Evolutionary conservation across 2,113 vertebrate genomes (phyloP).

Genomic region (Riparia riparia): DNA sequence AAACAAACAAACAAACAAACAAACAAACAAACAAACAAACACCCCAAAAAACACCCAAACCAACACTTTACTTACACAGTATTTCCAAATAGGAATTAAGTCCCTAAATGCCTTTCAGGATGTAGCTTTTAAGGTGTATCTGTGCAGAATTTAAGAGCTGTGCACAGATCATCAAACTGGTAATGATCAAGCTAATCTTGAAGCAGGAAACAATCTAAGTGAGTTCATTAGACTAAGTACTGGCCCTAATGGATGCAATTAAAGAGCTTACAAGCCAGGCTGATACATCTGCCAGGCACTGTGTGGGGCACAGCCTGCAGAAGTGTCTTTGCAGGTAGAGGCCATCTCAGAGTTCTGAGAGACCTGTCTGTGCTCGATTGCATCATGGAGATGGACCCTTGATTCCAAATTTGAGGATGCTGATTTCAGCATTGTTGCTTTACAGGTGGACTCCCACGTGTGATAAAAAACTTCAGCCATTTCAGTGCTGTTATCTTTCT

Average conservation of each 20-base stretch:
- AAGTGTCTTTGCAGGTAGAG: not conserved
- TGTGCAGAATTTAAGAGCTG: not conserved
- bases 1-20: too few relatives aligned
- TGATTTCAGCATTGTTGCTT: not conserved
- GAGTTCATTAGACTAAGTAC: not conserved
- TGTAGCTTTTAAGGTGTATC: not conserved
- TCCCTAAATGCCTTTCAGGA: not conserved
- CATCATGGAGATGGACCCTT: not conserved
- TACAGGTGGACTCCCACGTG: not conserved
- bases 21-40: too few relatives aligned
- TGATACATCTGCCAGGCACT: not conserved
- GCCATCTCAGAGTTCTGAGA: not conserved
- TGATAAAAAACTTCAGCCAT: not conserved
- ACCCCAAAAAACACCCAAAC: too few relatives aligned
- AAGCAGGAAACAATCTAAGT: slow-evolving; percentile 1
- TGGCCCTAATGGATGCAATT: not conserved
- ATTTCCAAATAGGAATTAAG: not conserved
- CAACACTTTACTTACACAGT: not conserved
- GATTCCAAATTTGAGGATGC: not conserved
- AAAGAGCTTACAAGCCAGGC: not conserved
- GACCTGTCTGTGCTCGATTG: not conserved
- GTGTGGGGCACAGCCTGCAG: not conserved
- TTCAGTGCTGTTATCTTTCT: not conserved
- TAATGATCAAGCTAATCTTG: slow-evolving; percentile 6
- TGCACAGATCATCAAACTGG: not conserved